Percentiles rank a stretch among this genome's conserved stretches.
Conservation (phyloP, 2,797 vertebrate genomes). For the Rhinoraja longicauda region DNA sequence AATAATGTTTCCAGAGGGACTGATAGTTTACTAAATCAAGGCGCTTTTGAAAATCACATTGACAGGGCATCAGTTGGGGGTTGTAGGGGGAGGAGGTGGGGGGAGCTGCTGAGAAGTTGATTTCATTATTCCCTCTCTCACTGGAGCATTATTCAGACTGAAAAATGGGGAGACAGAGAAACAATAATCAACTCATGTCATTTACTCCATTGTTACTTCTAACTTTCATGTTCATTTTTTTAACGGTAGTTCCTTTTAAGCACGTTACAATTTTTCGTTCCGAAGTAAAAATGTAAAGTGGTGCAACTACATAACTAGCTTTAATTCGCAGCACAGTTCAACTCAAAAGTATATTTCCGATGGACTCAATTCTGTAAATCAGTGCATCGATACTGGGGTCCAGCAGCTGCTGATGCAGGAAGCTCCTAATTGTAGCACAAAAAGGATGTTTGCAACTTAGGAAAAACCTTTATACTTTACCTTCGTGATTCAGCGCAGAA, state of each 20-base stretch:
- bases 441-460: too few relatives aligned
- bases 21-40: neutral
- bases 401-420: conserved; percentile 4
- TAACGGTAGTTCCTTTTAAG: neutral
- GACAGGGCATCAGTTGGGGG: neutral
- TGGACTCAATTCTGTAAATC: neutral
- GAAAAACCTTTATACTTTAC: too few relatives aligned
- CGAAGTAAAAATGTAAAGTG: neutral
- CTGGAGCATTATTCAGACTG: neutral
- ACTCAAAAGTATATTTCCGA: neutral
- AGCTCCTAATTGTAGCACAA: neutral
- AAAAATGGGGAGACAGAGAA: neutral
- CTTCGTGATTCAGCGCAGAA: too few relatives aligned
- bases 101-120: neutral
- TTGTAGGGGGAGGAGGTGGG: too few relatives aligned
- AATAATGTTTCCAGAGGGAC: neutral
- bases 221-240: neutral
- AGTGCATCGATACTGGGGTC: neutral
- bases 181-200: neutral
- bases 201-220: neutral
- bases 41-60: neutral
- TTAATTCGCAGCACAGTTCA: neutral
- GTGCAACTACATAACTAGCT: neutral
- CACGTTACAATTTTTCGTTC: neutral
- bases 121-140: neutral